A percentile compares a stretch with the other conserved stretches of the same genome.
These are phyloP conservation scores for Melanchra persicariae DNA, from an alignment of 2,888 invertebrate species.

Conservation along the genomic window DNA sequence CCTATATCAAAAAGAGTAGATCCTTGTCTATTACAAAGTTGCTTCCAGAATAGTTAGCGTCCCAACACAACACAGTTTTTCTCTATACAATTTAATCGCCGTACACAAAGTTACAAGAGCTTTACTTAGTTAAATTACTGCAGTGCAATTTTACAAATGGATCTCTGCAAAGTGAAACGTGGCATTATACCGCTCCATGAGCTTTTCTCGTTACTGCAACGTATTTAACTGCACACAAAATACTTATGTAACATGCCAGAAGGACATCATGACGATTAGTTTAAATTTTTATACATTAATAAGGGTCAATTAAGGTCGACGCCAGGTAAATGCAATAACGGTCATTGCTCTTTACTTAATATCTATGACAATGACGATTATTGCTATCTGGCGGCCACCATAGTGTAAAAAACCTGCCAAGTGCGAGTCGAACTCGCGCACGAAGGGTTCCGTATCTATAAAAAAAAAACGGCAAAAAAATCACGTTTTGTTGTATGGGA, in stretches of 20 bases:
- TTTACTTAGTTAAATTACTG: slow-evolving; percentile 34
- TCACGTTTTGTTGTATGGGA: too few relatives aligned
- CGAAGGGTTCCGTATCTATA: too few relatives aligned
- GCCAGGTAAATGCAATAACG: too few relatives aligned
- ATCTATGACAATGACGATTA: too few relatives aligned
- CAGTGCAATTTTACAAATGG: slow-evolving; percentile 46
- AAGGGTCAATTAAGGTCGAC: too few relatives aligned
- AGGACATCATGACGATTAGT: not conserved
- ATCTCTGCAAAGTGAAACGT: slow-evolving; percentile 27
- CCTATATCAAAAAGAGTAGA: too few relatives aligned
- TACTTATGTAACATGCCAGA: not conserved
- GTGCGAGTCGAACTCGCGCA: too few relatives aligned
- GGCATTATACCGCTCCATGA: not conserved
- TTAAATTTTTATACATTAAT: too few relatives aligned
- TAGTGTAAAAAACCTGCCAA: too few relatives aligned
- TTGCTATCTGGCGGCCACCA: too few relatives aligned
- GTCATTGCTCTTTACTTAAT: too few relatives aligned
- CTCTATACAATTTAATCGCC: not conserved
- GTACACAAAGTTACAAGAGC: slow-evolving; percentile 17
- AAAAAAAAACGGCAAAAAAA: too few relatives aligned
- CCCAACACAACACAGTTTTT: not conserved
- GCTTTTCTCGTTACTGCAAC: slow-evolving; percentile 2
- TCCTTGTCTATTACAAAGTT: not conserved
- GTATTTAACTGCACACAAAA: slow-evolving; percentile 1
- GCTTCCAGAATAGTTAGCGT: not conserved